Percentiles rank a stretch among this genome's conserved stretches.
Evolutionary conservation across 2,888 invertebrate species (phyloP).

Genomic region (Sinelater perroti): DNA sequence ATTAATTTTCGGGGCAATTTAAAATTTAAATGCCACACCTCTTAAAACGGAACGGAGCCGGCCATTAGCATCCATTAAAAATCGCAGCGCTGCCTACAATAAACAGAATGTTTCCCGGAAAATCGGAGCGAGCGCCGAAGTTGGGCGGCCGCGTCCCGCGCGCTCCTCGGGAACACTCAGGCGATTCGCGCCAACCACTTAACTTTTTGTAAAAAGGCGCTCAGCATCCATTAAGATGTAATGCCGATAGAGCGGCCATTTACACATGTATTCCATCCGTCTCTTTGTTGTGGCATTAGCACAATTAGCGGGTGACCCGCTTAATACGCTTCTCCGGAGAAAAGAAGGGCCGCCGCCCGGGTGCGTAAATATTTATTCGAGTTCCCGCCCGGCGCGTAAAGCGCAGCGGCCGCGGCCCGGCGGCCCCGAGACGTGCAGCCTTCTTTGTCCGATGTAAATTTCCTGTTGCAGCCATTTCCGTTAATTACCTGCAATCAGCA

Average conservation of each 20-base stretch:
- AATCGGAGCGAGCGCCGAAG: no score
- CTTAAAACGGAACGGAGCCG: not conserved
- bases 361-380: constrained; percentile 23
- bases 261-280: constrained; percentile 40
- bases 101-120: constrained; percentile 1
- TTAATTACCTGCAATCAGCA: no score
- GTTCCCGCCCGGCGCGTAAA: constrained; percentile 1
- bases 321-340: constrained; percentile 20
- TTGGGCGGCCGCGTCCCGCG: no score
- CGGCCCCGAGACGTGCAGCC: no score
- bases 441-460: no score
- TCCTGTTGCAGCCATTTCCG: no score
- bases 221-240: constrained; percentile 43
- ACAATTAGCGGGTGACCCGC: constrained; percentile 31
- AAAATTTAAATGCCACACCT: constrained; percentile 17
- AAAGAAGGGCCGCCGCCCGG: constrained; percentile 8
- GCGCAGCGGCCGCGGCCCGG: no score
- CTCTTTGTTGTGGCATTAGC: constrained; percentile 34
- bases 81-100: not conserved
- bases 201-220: constrained; percentile 37
- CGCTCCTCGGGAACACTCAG: constrained; percentile 20
- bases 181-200: constrained; percentile 34
- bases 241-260: constrained; percentile 40
- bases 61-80: no score
- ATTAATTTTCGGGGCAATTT: constrained; percentile 11